Conservation (phyloP, 2,888 invertebrate species). For the Phalangium opilio region DNA sequence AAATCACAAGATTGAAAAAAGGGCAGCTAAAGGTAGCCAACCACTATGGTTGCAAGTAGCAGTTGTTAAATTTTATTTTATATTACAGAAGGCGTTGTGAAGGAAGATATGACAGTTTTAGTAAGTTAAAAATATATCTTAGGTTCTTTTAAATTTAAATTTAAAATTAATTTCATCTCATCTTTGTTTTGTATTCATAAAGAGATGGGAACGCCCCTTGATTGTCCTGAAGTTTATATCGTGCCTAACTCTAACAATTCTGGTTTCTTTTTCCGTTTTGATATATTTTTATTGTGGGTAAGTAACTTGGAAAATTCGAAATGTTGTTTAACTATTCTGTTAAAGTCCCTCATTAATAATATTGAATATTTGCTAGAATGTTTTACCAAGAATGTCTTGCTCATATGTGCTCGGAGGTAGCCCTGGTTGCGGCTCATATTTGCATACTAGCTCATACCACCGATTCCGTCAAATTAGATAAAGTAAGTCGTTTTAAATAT, state of each 20-base stretch:
- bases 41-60: no score
- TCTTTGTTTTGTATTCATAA: no score
- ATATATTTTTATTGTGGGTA: constrained; percentile 10
- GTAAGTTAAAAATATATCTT: no score
- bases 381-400: constrained; percentile 12
- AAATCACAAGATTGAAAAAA: no score
- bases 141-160: no score
- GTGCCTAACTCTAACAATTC: constrained; percentile 9
- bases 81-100: no score
- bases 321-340: not conserved
- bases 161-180: no score
- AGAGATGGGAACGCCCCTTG: no score
- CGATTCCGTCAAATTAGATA: constrained; percentile 10
- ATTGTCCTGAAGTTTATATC: constrained; percentile 11
- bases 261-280: constrained; percentile 7
- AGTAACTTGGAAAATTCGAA: not conserved
- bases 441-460: constrained; percentile 10
- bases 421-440: constrained; percentile 10
- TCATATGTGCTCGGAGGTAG: constrained; percentile 11
- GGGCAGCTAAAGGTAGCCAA: no score
- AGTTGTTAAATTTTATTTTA: no score
- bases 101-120: no score
- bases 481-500: constrained; percentile 5
- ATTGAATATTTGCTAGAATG: constrained; percentile 5
- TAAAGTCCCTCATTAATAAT: not conserved